Evolutionary conservation across 2,113 vertebrate species (phyloP).

Genomic region (Excalfactoria chinensis): DNA sequence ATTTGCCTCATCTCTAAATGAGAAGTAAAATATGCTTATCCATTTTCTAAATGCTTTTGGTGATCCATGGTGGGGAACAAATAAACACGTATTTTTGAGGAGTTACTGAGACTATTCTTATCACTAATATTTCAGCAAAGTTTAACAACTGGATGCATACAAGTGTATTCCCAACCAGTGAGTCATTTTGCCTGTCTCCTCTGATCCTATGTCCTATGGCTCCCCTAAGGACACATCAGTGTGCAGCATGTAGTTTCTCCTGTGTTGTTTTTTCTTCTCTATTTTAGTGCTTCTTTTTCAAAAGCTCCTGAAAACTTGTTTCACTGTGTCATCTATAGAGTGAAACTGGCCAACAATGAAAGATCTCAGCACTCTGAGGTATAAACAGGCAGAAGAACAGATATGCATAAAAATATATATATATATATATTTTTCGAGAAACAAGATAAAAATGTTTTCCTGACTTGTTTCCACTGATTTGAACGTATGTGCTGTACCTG

Average conservation of each 20-base stretch:
- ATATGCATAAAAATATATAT: background rate
- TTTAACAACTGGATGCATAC: background rate
- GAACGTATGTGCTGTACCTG: background rate
- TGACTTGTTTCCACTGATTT: background rate
- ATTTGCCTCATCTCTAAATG: background rate
- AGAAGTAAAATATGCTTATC: background rate
- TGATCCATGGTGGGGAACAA: background rate
- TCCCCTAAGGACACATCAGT: background rate
- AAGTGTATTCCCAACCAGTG: background rate
- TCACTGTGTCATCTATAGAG: background rate
- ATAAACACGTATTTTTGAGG: background rate
- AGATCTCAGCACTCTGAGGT: background rate
- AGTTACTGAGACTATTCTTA: background rate
- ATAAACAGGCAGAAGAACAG: background rate
- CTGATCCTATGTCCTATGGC: background rate
- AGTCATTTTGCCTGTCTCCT: background rate
- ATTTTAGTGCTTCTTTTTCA: background rate
- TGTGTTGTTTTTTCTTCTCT: background rate
- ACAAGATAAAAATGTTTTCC: background rate
- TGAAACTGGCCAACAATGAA: background rate
- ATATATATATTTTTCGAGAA: background rate
- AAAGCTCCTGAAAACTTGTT: background rate
- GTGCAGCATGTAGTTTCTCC: background rate
- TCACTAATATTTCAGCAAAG: background rate
- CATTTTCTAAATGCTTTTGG: background rate